A percentile compares a stretch with the other conserved stretches of the same genome.
phyloP scores from a whole-genome alignment of 2,797 vertebrate genomes.

The Gila robusta region DNA sequence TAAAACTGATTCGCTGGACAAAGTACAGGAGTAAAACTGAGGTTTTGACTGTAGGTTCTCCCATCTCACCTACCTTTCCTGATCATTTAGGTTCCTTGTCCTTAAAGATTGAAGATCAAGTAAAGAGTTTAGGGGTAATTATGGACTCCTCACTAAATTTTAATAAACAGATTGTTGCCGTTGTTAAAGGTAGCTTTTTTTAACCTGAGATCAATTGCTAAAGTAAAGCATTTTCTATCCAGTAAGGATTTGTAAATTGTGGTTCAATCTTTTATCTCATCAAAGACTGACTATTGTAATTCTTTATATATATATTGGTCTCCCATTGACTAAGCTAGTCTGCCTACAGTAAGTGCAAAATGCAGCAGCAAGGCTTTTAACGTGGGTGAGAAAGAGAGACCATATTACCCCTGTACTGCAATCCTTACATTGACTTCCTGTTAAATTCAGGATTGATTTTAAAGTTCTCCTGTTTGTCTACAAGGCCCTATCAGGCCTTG shows the following conservation, averaged over 20 bases:
- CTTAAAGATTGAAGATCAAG: neutral
- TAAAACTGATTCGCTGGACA: neutral
- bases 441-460: neutral
- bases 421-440: neutral
- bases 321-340: neutral
- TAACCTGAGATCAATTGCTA: neutral
- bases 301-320: neutral
- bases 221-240: neutral
- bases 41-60: neutral
- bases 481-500: neutral
- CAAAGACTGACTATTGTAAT: neutral
- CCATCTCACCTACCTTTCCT: neutral
- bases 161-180: neutral
- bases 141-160: neutral
- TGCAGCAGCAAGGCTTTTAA: neutral
- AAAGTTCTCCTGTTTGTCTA: neutral
- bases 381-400: neutral
- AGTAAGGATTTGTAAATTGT: neutral
- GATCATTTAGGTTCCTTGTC: neutral
- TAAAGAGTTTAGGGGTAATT: neutral
- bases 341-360: neutral
- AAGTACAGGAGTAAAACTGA: neutral
- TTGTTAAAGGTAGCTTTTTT: neutral
- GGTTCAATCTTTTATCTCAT: neutral
- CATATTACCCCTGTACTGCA: neutral